Base-by-base conservation (phyloP, 2,797 vertebrate genomes). In the Artibeus lituratus region DNA sequence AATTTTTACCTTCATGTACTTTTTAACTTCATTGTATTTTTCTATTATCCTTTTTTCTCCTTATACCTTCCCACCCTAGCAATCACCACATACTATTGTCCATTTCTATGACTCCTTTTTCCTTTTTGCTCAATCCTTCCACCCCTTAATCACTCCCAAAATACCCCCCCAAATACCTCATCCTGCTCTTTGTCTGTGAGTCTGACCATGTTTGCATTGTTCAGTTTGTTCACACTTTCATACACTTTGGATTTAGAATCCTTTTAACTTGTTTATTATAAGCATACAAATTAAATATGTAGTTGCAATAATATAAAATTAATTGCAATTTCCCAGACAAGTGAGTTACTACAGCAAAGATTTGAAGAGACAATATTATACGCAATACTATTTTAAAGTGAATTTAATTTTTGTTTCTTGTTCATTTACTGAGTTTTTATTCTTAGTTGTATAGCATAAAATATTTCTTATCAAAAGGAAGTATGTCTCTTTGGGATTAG, bases 391-490 rank as follows among this genome's bases (percentile, higher is more conserved):
- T 84, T 95, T 91, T 77, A 12, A 92, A 95, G 93, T 78, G 35
- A 15, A 55, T 83, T 81, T 74, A 73, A 57, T 88, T 96, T 94
- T 94, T 88, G 65, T 80, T 91, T 73, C 53, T 78, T 49, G n/a
- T 72, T 5, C 18, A 85, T 32, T 85, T 93, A 51, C 80, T 94
- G 65, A 86, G 55, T 19, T 94, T 96, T 84, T 84, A 86, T 76
- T 95, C 65, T 77, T 91, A 65, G 11, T 26, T 77, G 49, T 92
- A 73, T 12, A 57, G 5, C 57, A 91, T 84, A 90, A 93, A 78
- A 59, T 87, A 11, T 70, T 88, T 90, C 26, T 89, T 83, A 92
- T 94, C 73, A 90, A 96, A 95, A 32, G 22, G 0, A 86, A 76
- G 26, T 26, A 84, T 90, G 47, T 70, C 42, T 85, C 62, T 74